Conservation (phyloP, 53 echinoderm and acorn worm species). For the Stichopus horrens region DNA sequence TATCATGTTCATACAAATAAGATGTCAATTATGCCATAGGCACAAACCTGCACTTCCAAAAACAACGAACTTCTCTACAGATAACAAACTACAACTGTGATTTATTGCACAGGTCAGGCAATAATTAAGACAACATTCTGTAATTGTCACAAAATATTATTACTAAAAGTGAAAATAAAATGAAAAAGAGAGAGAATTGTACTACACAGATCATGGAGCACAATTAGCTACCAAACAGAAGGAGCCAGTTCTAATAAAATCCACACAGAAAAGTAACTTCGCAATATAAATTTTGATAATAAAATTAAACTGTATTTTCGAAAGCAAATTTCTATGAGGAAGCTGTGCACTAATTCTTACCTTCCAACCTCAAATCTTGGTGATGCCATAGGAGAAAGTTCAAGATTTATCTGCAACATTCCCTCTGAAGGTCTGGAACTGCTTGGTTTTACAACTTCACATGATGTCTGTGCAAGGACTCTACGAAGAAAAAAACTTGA, state of each 20-base stretch:
- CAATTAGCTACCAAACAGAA: not conserved
- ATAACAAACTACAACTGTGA: no score
- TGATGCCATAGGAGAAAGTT: slow-evolving; percentile 96
- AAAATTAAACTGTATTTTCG: not conserved
- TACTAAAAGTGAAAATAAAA: no score
- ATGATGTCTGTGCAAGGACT: slow-evolving; percentile 80
- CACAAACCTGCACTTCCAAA: no score
- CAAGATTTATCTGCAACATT: slow-evolving; percentile 74
- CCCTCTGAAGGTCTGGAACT: slow-evolving; percentile 81
- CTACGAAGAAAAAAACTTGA: slow-evolving; percentile 41
- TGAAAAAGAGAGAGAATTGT: no score
- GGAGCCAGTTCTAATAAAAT: not conserved
- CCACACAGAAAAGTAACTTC: not conserved
- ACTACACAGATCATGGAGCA: no score
- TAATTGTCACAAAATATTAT: no score
- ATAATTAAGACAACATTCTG: no score
- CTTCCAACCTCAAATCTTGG: slow-evolving; percentile 82
- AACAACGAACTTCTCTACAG: no score
- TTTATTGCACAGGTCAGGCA: no score
- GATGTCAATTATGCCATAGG: no score
- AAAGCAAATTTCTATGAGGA: not conserved
- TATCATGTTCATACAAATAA: no score
- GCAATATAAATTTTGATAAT: no score
- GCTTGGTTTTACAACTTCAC: slow-evolving; percentile 79
- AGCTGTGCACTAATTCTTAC: slow-evolving; percentile 46